These are phyloP conservation scores for Anguilla anguilla DNA, from an alignment of 2,797 vertebrate species.

Conservation along the genomic window DNA sequence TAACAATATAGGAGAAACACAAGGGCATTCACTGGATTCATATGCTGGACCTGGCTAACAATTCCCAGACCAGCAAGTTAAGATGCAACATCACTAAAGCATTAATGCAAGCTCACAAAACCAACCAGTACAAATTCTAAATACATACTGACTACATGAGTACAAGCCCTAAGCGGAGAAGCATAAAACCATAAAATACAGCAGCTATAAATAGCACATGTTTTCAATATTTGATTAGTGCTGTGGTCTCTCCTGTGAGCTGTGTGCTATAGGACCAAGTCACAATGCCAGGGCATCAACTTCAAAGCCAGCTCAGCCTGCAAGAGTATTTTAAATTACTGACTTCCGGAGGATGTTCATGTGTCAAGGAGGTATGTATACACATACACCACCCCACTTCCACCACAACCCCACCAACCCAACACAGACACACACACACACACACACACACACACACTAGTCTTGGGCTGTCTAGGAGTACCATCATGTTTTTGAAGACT, in stretches of 20 bases:
- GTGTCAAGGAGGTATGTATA: too few species aligned
- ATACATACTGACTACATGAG: too few species aligned
- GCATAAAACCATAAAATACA: neutral
- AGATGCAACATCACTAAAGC: too few species aligned
- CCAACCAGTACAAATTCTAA: too few species aligned
- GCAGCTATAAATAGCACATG: constrained; percentile 8
- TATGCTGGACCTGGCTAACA: too few species aligned
- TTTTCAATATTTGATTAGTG: constrained; percentile 18
- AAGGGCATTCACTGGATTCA: too few species aligned
- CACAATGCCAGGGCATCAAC: neutral
- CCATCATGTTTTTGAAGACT: neutral
- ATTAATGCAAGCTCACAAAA: too few species aligned
- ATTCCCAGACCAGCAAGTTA: too few species aligned
- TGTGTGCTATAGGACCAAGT: neutral
- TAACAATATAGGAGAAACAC: too few species aligned
- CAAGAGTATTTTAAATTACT: neutral
- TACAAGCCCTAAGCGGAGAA: too few species aligned
- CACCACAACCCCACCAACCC: neutral
- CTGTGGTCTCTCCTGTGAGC: neutral
- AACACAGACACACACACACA: neutral
- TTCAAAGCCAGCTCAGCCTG: neutral
- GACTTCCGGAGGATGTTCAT: too few species aligned
- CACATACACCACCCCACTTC: too few species aligned
- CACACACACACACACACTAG: neutral
- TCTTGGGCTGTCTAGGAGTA: neutral